Conservation (phyloP, 2,888 invertebrate species). For the Nymphalis c-album region DNA sequence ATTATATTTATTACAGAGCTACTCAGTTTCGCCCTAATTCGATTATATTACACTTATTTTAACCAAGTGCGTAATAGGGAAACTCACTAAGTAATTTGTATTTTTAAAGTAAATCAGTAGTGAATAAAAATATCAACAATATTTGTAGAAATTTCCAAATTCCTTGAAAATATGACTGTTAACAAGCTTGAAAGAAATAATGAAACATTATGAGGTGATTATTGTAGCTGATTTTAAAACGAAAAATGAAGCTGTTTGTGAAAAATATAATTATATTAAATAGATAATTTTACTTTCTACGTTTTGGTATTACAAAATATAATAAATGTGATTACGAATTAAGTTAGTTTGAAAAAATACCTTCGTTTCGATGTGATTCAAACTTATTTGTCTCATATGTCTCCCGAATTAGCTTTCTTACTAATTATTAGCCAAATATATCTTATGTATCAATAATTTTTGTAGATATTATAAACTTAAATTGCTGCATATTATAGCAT, state of each 20-base stretch:
- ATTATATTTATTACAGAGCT: constrained; percentile 27
- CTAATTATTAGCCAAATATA: constrained; percentile 34
- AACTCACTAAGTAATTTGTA: constrained; percentile 10
- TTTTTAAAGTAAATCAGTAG: constrained; percentile 27
- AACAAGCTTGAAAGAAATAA: background rate
- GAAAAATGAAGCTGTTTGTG: constrained; percentile 20
- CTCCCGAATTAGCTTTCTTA: constrained; percentile 28
- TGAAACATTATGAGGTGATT: constrained; percentile 11
- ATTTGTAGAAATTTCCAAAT: constrained; percentile 23
- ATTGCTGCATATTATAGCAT: constrained; percentile 47
- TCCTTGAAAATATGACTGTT: constrained; percentile 7
- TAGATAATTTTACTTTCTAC: background rate
- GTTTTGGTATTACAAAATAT: background rate
- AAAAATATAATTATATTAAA: background rate
- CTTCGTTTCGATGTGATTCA: background rate
- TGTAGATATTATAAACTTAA: constrained; percentile 46
- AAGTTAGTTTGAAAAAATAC: background rate
- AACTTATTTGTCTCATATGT: constrained; percentile 10
- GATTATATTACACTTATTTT: constrained; percentile 13
- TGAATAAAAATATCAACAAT: constrained; percentile 10
- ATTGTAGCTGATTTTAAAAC: constrained; percentile 24
- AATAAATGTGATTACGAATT: background rate
- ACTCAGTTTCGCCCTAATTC: constrained; percentile 16
- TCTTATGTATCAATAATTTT: constrained; percentile 39
- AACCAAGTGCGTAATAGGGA: constrained; percentile 10